Evolutionary conservation across 2,888 invertebrate species (phyloP), one percentile per base, ranked within the genome.

Genomic region (Dolichopus griseipennis): DNA sequence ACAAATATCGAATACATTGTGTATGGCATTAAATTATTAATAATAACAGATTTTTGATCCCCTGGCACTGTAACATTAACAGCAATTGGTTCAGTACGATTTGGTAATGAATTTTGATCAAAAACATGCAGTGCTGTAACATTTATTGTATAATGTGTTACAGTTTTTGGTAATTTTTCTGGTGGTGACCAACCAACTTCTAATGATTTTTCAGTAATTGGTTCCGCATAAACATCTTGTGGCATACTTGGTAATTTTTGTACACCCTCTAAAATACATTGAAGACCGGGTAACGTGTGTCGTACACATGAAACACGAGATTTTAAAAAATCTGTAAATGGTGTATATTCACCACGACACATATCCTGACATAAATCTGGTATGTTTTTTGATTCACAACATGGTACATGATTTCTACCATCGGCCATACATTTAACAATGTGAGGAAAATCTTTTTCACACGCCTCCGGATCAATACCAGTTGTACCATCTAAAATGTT

Each of bases 321-420:
- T 79, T 90, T 90, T 69, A 93, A 88, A 75, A 89, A 89, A 77
- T 92, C 91, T 0, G 91, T 91, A 70, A 92, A 92, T 1, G 91
- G 88, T 0, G 91, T 91, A 80, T 92, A 93, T 78, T 92, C 91
- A 34, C 93, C 93, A 1, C 91, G 84, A 76, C 93, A 93, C 72
- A 93, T 91, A 73, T 92, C 92, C 76, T 91, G 92, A 77, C 93
- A 93, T 73, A 92, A 87, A 78, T 92, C 91, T 0, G 93, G 93
- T 22, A 93, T 90, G 68, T 88, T 85, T 77, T 92, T 91, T 72
- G 88, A 88, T 27, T 90, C 87, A 78, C 93, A 93, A 79, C 93
- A 93, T 0, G 92, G 92, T 37, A 91, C 89, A 82, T 93, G 93
- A 81, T 93, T 92, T 21, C 92, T 85, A 0, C 92, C 91, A 78